phyloP scores from a whole-genome alignment of 2,113 vertebrate species.

The Motacilla tschutschensis region DNA sequence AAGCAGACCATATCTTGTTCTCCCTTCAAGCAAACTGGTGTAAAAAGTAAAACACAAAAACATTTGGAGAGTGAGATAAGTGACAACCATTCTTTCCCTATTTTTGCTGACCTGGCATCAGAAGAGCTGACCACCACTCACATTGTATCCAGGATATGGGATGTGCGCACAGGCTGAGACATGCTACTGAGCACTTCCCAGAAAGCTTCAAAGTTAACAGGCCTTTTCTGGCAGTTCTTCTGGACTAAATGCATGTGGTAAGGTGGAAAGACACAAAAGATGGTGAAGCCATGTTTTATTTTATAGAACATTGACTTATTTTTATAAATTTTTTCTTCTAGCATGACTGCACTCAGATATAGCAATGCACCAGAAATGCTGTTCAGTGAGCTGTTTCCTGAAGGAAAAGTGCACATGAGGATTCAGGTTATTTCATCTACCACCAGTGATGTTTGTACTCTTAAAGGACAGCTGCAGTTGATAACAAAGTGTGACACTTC shows the following conservation, averaged over 20 bases:
- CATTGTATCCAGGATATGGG: not conserved
- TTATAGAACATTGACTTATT: not conserved
- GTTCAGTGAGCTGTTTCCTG: conserved; percentile 62
- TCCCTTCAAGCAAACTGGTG: not conserved
- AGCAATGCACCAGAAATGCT: conserved; percentile 46
- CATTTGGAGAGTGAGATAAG: not conserved
- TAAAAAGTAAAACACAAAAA: not conserved
- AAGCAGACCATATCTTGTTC: fast-evolving
- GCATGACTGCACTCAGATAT: conserved; percentile 18
- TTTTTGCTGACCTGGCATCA: not conserved
- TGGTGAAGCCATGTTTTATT: not conserved
- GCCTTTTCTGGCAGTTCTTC: conserved; percentile 28
- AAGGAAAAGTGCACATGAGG: conserved; percentile 66
- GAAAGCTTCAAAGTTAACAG: not conserved
- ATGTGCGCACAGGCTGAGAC: fast-evolving
- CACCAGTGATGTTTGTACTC: conserved; percentile 67
- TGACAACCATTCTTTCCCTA: not conserved
- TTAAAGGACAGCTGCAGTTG: conserved; percentile 69
- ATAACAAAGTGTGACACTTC: conserved; percentile 73
- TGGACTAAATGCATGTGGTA: not conserved
- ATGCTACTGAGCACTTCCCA: not conserved
- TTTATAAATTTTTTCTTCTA: conserved; percentile 34
- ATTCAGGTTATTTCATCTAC: conserved; percentile 71
- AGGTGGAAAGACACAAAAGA: conserved; percentile 32
- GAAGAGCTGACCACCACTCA: not conserved